Evolutionary conservation across 2,888 invertebrate genomes (phyloP).

Genomic region (Zootermopsis nevadensis): DNA sequence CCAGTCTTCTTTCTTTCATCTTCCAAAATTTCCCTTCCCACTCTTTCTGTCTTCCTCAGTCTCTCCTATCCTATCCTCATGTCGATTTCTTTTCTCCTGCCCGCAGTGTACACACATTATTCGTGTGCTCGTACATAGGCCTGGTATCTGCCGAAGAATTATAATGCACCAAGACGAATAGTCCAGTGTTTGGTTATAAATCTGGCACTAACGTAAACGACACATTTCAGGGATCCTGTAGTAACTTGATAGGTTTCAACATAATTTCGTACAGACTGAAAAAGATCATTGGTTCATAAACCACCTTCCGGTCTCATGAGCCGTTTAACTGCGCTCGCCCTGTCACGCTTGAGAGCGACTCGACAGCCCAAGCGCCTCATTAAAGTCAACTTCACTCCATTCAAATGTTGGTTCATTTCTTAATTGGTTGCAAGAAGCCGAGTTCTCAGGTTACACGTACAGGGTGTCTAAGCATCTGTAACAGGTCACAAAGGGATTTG

Average conservation of each 20-base stretch:
- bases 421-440: slow-evolving; percentile 24
- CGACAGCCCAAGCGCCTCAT: slow-evolving; percentile 17
- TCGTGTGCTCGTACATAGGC: too few relatives aligned
- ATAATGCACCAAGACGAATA: too few relatives aligned
- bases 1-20: not conserved
- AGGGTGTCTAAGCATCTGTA: not conserved
- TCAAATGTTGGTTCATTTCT: slow-evolving; percentile 16
- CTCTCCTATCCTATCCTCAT: not conserved
- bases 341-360: not conserved
- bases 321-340: not conserved
- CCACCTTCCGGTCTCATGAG: slow-evolving; percentile 9
- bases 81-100: not conserved
- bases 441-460: not conserved
- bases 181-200: too few relatives aligned
- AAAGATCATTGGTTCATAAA: too few relatives aligned
- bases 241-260: too few relatives aligned
- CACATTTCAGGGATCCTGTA: too few relatives aligned
- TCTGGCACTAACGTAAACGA: too few relatives aligned
- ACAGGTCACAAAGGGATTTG: too few relatives aligned
- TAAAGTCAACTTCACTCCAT: slow-evolving; percentile 25
- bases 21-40: not conserved
- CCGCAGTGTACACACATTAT: too few relatives aligned
- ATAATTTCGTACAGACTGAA: too few relatives aligned
- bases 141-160: too few relatives aligned
- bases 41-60: not conserved